phyloP scores from a whole-genome alignment of 23 tunicate genomes.

The Diplosoma virens region DNA sequence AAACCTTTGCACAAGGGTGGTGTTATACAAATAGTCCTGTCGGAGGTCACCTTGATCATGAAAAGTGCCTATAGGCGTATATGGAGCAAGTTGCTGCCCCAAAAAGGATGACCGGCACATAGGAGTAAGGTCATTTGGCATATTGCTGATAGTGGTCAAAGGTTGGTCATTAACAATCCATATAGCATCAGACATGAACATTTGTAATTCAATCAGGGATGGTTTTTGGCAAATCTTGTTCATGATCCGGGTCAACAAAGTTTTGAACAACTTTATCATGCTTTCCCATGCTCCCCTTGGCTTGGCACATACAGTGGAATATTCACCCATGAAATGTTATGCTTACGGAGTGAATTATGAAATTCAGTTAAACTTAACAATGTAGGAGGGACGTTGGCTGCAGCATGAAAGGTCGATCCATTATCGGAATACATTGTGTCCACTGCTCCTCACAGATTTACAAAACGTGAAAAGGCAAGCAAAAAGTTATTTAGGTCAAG shows the following conservation, averaged over 20 bases:
- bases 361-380: not conserved
- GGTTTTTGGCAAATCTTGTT: not conserved
- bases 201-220: not conserved
- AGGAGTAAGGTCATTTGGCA: not conserved
- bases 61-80: not conserved
- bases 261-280: not conserved
- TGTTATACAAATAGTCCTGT: not conserved
- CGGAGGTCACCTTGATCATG: constrained; percentile 5
- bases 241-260: not conserved
- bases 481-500: not conserved
- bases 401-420: constrained; percentile 4
- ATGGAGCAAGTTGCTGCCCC: not conserved
- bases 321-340: not conserved
- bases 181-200: not conserved
- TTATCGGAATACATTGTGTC: constrained; percentile 12
- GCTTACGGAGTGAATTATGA: not conserved
- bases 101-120: not conserved
- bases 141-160: not conserved
- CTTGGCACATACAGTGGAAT: constrained; percentile 16
- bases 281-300: constrained; percentile 9
- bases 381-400: not conserved
- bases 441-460: not conserved
- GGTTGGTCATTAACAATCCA: constrained; percentile 10
- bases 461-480: constrained; percentile 13
- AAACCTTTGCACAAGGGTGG: not conserved